Percentiles rank a stretch among this genome's conserved stretches.
Evolutionary conservation across 2,888 invertebrate genomes (phyloP).

Genomic region (Drosophila mimetica): DNA sequence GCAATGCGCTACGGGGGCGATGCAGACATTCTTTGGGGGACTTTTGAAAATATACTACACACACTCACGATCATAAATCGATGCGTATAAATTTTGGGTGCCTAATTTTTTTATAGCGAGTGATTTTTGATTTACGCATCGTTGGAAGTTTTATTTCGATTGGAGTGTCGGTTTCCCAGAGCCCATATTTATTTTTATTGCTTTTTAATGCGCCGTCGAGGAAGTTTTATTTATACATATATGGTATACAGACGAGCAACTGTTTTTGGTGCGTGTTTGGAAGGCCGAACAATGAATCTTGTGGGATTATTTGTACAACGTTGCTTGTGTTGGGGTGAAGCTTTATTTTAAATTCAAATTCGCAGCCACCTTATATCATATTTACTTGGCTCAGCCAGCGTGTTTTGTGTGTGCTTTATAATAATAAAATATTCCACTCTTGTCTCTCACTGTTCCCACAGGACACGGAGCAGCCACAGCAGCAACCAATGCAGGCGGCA

Average conservation of each 20-base stretch:
- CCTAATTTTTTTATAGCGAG: conserved; percentile 69
- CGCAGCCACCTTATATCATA: conserved; percentile 57
- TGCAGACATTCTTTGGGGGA: conserved; percentile 34
- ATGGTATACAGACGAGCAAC: conserved; percentile 36
- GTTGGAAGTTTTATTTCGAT: conserved; percentile 72
- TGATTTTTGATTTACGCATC: conserved; percentile 79
- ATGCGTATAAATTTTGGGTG: conserved; percentile 68
- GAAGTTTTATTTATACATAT: conserved; percentile 65
- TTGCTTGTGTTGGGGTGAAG: conserved; percentile 48
- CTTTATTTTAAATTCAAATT: conserved; percentile 72
- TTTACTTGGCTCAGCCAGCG: conserved; percentile 42
- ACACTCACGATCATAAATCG: conserved; percentile 18
- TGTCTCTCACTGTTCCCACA: conserved; percentile 66
- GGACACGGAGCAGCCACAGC: conserved; percentile 50
- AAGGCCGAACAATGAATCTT: conserved; percentile 74
- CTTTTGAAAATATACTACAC: conserved; percentile 25
- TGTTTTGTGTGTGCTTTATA: conserved; percentile 54
- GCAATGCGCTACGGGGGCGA: conserved; percentile 3
- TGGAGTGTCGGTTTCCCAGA: conserved; percentile 56
- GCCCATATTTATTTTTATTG: conserved; percentile 78
- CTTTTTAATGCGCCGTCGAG: conserved; percentile 79
- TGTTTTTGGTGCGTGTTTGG: conserved; percentile 60
- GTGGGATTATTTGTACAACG: conserved; percentile 65
- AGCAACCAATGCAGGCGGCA: conserved; percentile 42
- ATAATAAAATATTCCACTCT: conserved; percentile 76